Percentiles rank a stretch among this genome's conserved stretches.
Evolutionary conservation across 1,140 invertebrate genomes (phyloP).

Genomic region (Drosophila parvula): DNA sequence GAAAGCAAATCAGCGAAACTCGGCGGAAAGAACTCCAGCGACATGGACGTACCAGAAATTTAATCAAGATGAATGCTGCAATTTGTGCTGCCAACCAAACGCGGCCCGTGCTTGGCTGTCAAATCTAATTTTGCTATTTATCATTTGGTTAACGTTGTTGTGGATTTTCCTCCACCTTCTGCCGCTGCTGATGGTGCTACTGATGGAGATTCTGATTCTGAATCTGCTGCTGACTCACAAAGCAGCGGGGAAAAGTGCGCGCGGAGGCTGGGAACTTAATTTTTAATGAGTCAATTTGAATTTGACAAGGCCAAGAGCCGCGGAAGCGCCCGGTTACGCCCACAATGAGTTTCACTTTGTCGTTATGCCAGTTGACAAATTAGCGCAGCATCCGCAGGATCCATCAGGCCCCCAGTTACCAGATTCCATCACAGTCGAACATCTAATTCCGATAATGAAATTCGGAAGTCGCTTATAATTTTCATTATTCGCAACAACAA

Average conservation of each 20-base stretch:
- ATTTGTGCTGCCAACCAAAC: slow-evolving; percentile 70
- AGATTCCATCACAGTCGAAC: slow-evolving; percentile 25
- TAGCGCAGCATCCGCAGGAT: slow-evolving; percentile 76
- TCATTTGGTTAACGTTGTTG: slow-evolving; percentile 75
- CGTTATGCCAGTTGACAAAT: slow-evolving; percentile 77
- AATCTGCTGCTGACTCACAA: slow-evolving; percentile 44
- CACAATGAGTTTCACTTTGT: slow-evolving; percentile 70
- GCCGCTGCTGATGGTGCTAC: slow-evolving; percentile 1
- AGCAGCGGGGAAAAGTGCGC: slow-evolving; percentile 10
- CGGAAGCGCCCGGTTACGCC: slow-evolving; percentile 52
- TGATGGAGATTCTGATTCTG: slow-evolving; percentile 13
- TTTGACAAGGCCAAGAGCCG: slow-evolving; percentile 73
- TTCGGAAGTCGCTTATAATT: slow-evolving; percentile 79
- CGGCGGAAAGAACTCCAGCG: slow-evolving; percentile 25
- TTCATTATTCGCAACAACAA: slow-evolving; percentile 70
- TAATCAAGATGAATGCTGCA: slow-evolving; percentile 81
- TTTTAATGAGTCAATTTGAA: slow-evolving; percentile 83
- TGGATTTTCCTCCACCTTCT: slow-evolving; percentile 26
- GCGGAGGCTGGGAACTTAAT: slow-evolving; percentile 63
- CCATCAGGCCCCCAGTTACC: slow-evolving; percentile 41
- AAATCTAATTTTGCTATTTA: slow-evolving; percentile 82
- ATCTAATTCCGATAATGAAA: slow-evolving; percentile 82
- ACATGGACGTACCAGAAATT: slow-evolving; percentile 48
- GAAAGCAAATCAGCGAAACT: slow-evolving; percentile 31
- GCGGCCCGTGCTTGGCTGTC: slow-evolving; percentile 61